Evolutionary conservation across 2,888 invertebrate species (phyloP).

Genomic region (Operophtera brumata): DNA sequence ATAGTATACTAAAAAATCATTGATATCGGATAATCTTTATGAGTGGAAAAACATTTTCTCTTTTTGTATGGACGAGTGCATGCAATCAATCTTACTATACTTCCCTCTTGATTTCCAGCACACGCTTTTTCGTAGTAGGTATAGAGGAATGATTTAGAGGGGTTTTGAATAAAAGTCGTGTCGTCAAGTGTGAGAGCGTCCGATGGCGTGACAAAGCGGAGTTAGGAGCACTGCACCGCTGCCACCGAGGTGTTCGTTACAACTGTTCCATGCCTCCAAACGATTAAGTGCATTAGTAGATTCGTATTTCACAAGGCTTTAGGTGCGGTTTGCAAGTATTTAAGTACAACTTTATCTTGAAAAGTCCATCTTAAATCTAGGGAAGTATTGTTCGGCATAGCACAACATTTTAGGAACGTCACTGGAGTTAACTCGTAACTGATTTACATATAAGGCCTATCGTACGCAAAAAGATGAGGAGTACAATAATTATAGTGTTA

Average conservation of each 20-base stretch:
- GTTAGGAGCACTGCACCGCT: conserved; percentile 50
- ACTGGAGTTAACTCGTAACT: not conserved
- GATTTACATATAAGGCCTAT: too few relatives aligned
- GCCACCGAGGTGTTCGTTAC: conserved; percentile 61
- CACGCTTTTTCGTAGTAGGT: too few relatives aligned
- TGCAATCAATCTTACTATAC: too few relatives aligned
- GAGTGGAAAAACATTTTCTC: too few relatives aligned
- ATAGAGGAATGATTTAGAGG: too few relatives aligned
- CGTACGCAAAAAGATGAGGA: too few relatives aligned
- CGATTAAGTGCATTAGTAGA: conserved; percentile 29
- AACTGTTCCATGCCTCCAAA: conserved; percentile 45
- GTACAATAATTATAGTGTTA: too few relatives aligned
- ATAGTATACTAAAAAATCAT: too few relatives aligned
- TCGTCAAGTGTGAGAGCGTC: conserved; percentile 3
- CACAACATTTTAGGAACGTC: not conserved
- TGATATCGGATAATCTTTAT: too few relatives aligned
- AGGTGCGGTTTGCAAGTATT: conserved; percentile 14
- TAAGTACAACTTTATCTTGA: conserved; percentile 23
- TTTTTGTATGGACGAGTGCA: too few relatives aligned
- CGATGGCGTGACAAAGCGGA: conserved; percentile 66
- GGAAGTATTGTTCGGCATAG: conserved; percentile 3
- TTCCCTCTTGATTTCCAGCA: too few relatives aligned
- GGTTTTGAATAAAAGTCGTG: conserved; percentile 10
- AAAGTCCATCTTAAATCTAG: conserved; percentile 9
- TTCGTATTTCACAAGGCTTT: conserved; percentile 29